Base-by-base conservation (phyloP, 2,888 invertebrate genomes). In the Clistopyga incitator region DNA sequence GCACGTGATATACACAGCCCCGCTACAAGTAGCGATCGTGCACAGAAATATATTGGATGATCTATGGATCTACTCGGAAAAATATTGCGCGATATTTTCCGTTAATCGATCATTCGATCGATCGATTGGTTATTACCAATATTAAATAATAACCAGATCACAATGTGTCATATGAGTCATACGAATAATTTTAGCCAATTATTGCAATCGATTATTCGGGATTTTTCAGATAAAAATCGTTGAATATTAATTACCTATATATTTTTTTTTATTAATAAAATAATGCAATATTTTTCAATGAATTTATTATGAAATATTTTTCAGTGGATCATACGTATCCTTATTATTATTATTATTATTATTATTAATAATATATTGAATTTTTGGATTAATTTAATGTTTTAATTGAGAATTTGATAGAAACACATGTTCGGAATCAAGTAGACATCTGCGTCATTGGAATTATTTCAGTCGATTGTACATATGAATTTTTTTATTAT, bases 1-100 rank as follows among this genome's bases (percentile, higher is more conserved):
- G 45, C 47, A 29, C 50, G 34, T 61, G 74, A 74, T 61, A 61
- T 50, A 47, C 34, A 47, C 34, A 38, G 64, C 34, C 29, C 34
- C n/a, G 15, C 13, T 18, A 61, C 64, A 38, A 64, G 38, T 38
- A 56, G 25, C 42, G 18, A 42, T 64, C 15, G 34, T 15, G 38
- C 8, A 8, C n/a, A 18, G 38, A 64, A 64, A 34, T 38, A 34
- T 38, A 64, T 64, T 38, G 64, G 34, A 64, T 38, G 38, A 64
- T 64, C 64, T 34, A 61, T 34, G 18, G 18, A 3, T 23, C 15
- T 25, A 15, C 11, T 20, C n/a, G n/a, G n/a, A n/a, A n/a, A n/a
- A n/a, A n/a, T n/a, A 20, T 52, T 52, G 52, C 4, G 52, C 4
- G 52, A 23, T 54, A 20, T 18, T 54, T 54, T 23, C 23, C 11